Evolutionary conservation across 2,797 vertebrate genomes (phyloP).

Genomic region (Poliocrania exsul): DNA sequence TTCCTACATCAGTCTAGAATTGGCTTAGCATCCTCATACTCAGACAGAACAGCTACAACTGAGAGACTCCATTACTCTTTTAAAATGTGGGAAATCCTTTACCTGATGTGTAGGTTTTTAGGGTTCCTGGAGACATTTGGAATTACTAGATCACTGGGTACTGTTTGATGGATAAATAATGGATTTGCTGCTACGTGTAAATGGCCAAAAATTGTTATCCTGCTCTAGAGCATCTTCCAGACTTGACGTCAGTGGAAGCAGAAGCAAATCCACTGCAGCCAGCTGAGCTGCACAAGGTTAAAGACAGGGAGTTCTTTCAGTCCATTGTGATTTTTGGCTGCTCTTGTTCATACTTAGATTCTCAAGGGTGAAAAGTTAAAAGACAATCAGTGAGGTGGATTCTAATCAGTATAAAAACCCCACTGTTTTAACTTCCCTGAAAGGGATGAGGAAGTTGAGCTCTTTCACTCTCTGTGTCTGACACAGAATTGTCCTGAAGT

Average conservation of each 20-base stretch:
- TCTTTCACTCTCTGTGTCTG: neutral
- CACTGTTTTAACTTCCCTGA: neutral
- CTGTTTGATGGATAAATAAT: neutral
- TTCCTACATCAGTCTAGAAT: neutral
- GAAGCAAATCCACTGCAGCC: neutral
- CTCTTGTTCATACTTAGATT: neutral
- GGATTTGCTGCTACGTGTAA: neutral
- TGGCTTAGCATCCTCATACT: neutral
- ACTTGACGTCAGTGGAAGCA: rapidly evolving
- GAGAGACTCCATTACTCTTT: neutral
- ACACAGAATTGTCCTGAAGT: neutral
- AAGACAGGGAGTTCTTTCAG: neutral
- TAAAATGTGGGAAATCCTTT: neutral
- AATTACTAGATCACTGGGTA: neutral
- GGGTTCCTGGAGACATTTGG: neutral
- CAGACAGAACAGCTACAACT: neutral
- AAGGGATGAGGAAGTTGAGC: neutral
- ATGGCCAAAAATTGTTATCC: neutral
- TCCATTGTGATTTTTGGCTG: neutral
- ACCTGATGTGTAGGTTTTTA: neutral
- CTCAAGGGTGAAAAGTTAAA: neutral
- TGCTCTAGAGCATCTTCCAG: neutral
- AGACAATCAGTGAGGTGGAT: neutral
- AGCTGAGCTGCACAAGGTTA: neutral
- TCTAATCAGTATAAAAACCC: neutral